Evolutionary conservation across 2,888 invertebrate species (phyloP).

Genomic region (Suillia variegata): DNA sequence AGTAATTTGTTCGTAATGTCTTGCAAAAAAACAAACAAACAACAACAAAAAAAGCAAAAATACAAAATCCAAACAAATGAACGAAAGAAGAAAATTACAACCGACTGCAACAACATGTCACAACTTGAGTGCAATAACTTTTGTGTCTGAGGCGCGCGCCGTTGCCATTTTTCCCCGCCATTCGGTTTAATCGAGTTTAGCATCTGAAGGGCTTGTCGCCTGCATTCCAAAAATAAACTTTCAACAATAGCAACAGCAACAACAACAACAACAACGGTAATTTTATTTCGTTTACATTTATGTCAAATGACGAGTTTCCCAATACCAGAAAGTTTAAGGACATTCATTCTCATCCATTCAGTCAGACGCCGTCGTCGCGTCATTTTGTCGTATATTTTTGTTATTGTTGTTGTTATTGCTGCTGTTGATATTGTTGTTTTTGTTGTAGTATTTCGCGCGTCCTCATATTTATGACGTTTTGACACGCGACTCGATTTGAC

Average conservation of each 20-base stretch:
- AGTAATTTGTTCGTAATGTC: background rate
- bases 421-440: background rate
- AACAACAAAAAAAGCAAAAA: conserved; percentile 23
- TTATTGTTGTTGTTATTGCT: background rate
- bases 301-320: background rate
- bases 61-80: conserved; percentile 10
- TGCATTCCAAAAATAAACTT: conserved; percentile 2
- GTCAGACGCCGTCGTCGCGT: too few species aligned
- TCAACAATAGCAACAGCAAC: conserved; percentile 1
- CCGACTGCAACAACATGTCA: conserved; percentile 9
- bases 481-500: background rate
- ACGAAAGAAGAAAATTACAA: conserved; percentile 22
- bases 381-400: background rate
- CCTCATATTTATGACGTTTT: conserved; percentile 1
- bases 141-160: background rate
- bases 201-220: background rate
- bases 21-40: conserved; percentile 8
- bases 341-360: background rate
- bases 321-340: background rate
- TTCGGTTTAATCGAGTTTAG: background rate
- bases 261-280: conserved; percentile 6
- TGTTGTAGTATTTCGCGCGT: conserved; percentile 2
- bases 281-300: background rate
- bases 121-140: conserved; percentile 3
- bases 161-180: background rate